These are phyloP conservation scores for Turritopsis rubra DNA, from an alignment of 30 jellyfish, hydroid and myxozoan species.

Conservation along the genomic window DNA sequence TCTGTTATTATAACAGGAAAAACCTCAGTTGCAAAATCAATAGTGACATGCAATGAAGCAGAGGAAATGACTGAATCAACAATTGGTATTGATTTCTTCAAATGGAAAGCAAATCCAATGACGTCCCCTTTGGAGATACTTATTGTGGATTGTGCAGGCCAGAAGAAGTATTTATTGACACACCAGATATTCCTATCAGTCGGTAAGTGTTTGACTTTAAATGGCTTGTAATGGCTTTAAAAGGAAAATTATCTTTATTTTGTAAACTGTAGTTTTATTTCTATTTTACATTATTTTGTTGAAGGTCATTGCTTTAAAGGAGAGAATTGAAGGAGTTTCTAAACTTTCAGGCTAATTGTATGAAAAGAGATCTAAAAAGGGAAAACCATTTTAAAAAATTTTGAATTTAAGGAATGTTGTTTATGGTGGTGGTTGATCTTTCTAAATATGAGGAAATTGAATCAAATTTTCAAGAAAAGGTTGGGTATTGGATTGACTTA, in stretches of 20 bases:
- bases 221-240: too few relatives aligned
- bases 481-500: slow-evolving; percentile 79
- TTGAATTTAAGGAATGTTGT: slow-evolving; percentile 19
- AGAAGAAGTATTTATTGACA: slow-evolving; percentile 75
- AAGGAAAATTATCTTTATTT: too few relatives aligned
- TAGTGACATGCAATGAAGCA: slow-evolving; percentile 43
- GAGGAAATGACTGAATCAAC: slow-evolving; percentile 48
- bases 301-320: too few relatives aligned
- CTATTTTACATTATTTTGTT: too few relatives aligned
- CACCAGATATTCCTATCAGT: slow-evolving; percentile 82
- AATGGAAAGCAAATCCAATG: slow-evolving; percentile 54
- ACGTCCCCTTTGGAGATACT: slow-evolving; percentile 46
- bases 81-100: slow-evolving; percentile 65
- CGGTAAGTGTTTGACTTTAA: slow-evolving; percentile 33
- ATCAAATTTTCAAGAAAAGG: not conserved
- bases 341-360: too few relatives aligned
- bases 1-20: slow-evolving; percentile 58
- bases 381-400: not conserved
- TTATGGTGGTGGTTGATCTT: slow-evolving; percentile 10
- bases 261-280: too few relatives aligned
- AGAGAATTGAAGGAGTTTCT: too few relatives aligned
- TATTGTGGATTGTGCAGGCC: slow-evolving; percentile 95
- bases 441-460: not conserved
- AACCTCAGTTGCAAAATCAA: slow-evolving; percentile 66
- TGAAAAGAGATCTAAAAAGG: too few relatives aligned